Percentiles rank a stretch among this genome's conserved stretches.
These are phyloP conservation scores for Bellardia bayeri DNA, from an alignment of 2,888 invertebrate species.

Conservation along the genomic window DNA sequence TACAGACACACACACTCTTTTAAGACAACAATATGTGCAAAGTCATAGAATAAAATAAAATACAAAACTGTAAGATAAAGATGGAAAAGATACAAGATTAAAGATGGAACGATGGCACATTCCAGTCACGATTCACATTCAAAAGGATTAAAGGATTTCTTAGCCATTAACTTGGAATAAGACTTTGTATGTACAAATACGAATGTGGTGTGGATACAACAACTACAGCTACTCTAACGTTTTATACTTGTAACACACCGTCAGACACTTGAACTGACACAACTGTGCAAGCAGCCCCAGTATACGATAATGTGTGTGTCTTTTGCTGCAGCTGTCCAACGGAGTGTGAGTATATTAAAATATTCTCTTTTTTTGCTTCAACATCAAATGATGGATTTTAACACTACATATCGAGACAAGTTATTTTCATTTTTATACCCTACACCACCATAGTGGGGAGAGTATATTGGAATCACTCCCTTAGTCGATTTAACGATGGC, in stretches of 20 bases:
- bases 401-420: slow-evolving; percentile 57
- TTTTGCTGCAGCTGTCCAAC: not conserved
- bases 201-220: slow-evolving; percentile 24
- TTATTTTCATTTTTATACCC: slow-evolving; percentile 11
- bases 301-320: slow-evolving; percentile 8
- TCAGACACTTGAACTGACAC: not conserved
- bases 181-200: slow-evolving; percentile 48
- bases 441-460: too few species aligned
- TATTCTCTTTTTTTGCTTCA: slow-evolving; percentile 56
- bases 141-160: slow-evolving; percentile 74
- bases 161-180: slow-evolving; percentile 72
- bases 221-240: not conserved
- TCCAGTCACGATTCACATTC: slow-evolving; percentile 75
- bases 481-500: too few species aligned
- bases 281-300: slow-evolving; percentile 1
- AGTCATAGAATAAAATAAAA: slow-evolving; percentile 35
- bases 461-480: too few species aligned
- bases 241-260: slow-evolving; percentile 19
- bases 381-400: slow-evolving; percentile 55
- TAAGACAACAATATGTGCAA: not conserved
- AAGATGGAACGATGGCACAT: slow-evolving; percentile 59
- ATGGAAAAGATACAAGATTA: slow-evolving; percentile 45
- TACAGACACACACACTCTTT: not conserved
- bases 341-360: slow-evolving; percentile 47
- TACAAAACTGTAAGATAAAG: slow-evolving; percentile 15